Percentiles rank a stretch among this genome's conserved stretches.
Evolutionary conservation across 2,797 vertebrate genomes (phyloP).

Genomic region (Gymnocypris eckloni): DNA sequence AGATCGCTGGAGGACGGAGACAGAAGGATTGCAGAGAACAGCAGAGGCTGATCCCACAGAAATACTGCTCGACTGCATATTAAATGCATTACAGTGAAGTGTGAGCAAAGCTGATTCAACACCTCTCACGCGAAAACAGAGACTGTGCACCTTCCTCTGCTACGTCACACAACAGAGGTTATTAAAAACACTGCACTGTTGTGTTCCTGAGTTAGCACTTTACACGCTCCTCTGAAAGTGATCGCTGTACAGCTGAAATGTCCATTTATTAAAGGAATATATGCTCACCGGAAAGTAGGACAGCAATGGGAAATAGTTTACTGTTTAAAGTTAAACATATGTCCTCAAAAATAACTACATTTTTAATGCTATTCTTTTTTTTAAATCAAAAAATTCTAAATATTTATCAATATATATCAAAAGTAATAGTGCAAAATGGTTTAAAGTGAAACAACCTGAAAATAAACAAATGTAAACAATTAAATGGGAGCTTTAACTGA

Average conservation of each 20-base stretch:
- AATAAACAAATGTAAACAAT: not conserved
- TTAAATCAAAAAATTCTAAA: no score
- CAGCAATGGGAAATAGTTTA: not conserved
- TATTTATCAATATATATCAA: no score
- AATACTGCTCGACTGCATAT: slow-evolving; percentile 39
- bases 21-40: slow-evolving; percentile 20
- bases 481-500: not conserved
- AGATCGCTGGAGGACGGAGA: not conserved
- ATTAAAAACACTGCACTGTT: not conserved
- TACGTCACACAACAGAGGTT: not conserved
- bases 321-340: not conserved
- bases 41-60: slow-evolving; percentile 9
- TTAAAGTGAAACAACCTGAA: not conserved
- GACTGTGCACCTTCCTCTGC: not conserved
- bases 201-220: not conserved
- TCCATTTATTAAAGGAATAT: not conserved
- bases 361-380: no score
- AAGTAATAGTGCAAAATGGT: not conserved
- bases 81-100: slow-evolving; percentile 25
- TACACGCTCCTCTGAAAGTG: not conserved
- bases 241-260: not conserved
- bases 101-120: slow-evolving; percentile 48
- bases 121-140: slow-evolving; percentile 32
- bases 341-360: not conserved
- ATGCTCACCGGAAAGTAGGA: not conserved